These are phyloP conservation scores for Mnemiopsis leidyi DNA, from an alignment of 37 sponge, comb jelly and placozoan species.

Conservation along the genomic window DNA sequence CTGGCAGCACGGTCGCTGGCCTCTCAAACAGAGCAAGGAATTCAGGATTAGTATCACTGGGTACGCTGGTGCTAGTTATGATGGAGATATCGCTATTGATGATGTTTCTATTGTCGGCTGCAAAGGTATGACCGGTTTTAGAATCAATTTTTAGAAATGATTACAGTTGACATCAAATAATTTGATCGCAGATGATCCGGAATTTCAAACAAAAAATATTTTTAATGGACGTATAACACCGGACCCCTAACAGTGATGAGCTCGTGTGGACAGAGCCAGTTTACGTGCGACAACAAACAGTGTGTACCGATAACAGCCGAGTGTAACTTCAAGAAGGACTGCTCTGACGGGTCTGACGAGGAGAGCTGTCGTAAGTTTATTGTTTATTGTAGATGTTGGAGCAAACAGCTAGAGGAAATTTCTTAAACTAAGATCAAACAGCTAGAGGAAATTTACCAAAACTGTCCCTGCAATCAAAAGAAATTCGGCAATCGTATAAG, in stretches of 20 bases:
- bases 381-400: no score
- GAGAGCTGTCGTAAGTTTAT: constrained; percentile 53
- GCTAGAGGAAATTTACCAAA: no score
- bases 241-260: constrained; percentile 25
- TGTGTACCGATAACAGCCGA: constrained; percentile 10
- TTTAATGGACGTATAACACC: no score
- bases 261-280: constrained; percentile 46
- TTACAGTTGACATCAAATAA: no score
- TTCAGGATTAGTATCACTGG: constrained; percentile 58
- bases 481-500: no score
- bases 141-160: no score
- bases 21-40: constrained; percentile 16
- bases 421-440: no score
- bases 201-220: no score
- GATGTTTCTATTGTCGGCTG: constrained; percentile 66
- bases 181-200: no score
- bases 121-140: no score
- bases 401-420: no score
- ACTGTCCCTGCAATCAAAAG: no score
- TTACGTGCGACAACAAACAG: constrained; percentile 45
- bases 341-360: constrained; percentile 65
- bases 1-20: constrained; percentile 18
- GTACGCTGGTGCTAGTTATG: constrained; percentile 52
- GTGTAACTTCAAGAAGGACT: constrained; percentile 67
- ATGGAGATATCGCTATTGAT: constrained; percentile 70